phyloP scores from a whole-genome alignment of 2,888 invertebrate species.

The Terebella lapidaria region DNA sequence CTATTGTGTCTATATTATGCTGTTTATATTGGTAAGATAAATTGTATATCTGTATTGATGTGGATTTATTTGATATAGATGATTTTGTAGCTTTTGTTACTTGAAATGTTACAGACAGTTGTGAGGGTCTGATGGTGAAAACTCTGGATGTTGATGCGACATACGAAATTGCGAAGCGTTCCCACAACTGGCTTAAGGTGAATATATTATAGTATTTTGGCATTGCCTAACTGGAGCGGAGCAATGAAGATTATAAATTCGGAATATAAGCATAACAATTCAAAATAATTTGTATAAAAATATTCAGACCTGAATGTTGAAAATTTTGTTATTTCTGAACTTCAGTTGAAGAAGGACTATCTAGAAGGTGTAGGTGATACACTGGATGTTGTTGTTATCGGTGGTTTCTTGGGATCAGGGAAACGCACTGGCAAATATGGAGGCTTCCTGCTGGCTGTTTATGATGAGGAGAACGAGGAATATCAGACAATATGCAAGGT shows the following conservation, averaged over 20 bases:
- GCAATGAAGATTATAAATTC: too few relatives aligned
- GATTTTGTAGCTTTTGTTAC: too few relatives aligned
- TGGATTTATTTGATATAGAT: too few relatives aligned
- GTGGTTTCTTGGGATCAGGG: conserved; percentile 88
- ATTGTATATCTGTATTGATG: not conserved
- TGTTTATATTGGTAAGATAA: not conserved
- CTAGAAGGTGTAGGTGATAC: conserved; percentile 94
- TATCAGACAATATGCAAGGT: conserved; percentile 91
- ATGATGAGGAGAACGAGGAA: conserved; percentile 82
- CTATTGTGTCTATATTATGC: not conserved
- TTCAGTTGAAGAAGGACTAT: conserved; percentile 88
- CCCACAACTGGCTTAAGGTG: conserved; percentile 54
- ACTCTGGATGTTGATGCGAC: conserved; percentile 84
- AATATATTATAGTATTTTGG: too few relatives aligned
- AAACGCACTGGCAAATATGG: conserved; percentile 89
- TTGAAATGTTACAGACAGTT: conserved; percentile 72
- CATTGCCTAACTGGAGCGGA: too few relatives aligned
- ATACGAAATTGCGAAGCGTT: conserved; percentile 92
- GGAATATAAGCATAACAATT: too few relatives aligned
- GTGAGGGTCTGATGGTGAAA: conserved; percentile 99
- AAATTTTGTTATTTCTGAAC: too few relatives aligned
- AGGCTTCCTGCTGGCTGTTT: conserved; percentile 90
- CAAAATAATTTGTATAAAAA: too few relatives aligned
- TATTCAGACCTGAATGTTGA: too few relatives aligned
- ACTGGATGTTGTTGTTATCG: conserved; percentile 89